These are phyloP conservation scores for Copidosoma aretas DNA, from an alignment of 2,888 invertebrate genomes.

Conservation along the genomic window DNA sequence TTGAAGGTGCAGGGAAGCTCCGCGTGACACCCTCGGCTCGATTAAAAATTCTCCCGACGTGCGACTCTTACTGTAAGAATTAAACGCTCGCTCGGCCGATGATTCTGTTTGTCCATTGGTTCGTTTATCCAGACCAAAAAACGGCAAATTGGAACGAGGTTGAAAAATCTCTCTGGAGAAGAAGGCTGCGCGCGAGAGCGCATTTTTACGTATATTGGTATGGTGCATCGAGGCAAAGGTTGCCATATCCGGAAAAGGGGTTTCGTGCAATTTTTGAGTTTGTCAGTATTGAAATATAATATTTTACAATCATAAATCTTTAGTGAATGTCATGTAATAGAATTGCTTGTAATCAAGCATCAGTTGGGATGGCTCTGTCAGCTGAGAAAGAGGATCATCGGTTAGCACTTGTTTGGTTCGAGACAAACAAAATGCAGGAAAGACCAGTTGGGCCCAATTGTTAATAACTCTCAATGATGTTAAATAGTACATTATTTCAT, in stretches of 20 bases:
- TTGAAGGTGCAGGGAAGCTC: not conserved
- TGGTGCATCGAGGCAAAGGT: slow-evolving; percentile 26
- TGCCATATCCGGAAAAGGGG: slow-evolving; percentile 16
- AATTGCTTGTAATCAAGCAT: too few species aligned
- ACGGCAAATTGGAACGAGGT: slow-evolving; percentile 46
- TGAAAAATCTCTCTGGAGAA: slow-evolving; percentile 59
- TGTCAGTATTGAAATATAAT: too few species aligned
- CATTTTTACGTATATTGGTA: slow-evolving; percentile 60
- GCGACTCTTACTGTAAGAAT: slow-evolving; percentile 43
- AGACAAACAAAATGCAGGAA: too few species aligned
- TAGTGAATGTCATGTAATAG: too few species aligned
- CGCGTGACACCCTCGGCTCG: slow-evolving; percentile 39
- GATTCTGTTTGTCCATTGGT: slow-evolving; percentile 26
- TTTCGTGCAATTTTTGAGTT: too few species aligned
- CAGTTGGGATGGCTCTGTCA: too few species aligned
- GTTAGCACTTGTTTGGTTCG: too few species aligned
- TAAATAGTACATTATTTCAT: too few species aligned
- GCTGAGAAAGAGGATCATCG: too few species aligned
- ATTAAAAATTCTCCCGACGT: slow-evolving; percentile 48
- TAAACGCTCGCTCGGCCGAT: slow-evolving; percentile 51
- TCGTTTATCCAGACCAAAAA: slow-evolving; percentile 52
- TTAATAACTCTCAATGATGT: too few species aligned
- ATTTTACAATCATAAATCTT: too few species aligned
- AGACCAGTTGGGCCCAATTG: too few species aligned
- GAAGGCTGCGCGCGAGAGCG: slow-evolving; percentile 56